Percentiles rank a stretch among this genome's conserved stretches.
phyloP scores from a whole-genome alignment of 1,140 invertebrate genomes.

The Oedothorax gibbosus region DNA sequence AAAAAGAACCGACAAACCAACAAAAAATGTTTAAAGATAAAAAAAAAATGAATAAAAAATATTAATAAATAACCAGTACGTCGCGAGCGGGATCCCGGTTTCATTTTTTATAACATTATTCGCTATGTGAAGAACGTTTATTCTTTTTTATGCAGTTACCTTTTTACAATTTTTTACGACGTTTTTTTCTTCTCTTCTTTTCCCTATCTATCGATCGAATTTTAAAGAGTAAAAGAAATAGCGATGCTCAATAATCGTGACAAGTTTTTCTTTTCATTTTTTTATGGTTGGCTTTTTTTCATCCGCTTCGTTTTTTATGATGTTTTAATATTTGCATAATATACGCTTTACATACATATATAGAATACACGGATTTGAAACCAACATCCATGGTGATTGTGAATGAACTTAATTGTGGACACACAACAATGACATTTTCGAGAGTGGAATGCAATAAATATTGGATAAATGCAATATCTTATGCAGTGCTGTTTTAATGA shows the following conservation, averaged over 20 bases:
- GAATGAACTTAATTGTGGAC: background rate
- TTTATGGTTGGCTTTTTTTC: background rate
- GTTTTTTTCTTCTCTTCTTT: conserved; percentile 9
- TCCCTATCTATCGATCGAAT: conserved; percentile 38
- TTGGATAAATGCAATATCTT: too few species aligned
- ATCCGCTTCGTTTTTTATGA: background rate
- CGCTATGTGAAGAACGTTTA: conserved; percentile 17
- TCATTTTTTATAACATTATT: conserved; percentile 40
- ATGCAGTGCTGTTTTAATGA: too few species aligned
- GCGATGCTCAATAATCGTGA: conserved; percentile 40
- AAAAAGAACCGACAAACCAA: conserved; percentile 15
- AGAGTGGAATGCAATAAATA: too few species aligned
- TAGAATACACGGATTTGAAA: background rate
- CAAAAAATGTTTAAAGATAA: conserved; percentile 12
- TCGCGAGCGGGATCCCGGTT: background rate
- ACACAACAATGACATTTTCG: too few species aligned
- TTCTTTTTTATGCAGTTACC: conserved; percentile 34
- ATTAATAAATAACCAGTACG: conserved; percentile 46
- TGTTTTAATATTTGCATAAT: conserved; percentile 54
- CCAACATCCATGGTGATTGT: background rate
- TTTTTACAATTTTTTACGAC: conserved; percentile 14
- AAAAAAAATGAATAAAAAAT: conserved; percentile 21
- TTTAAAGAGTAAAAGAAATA: conserved; percentile 52
- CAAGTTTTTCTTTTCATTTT: conserved; percentile 4
- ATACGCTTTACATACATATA: conserved; percentile 12